Conservation (phyloP, 2,888 invertebrate genomes). For the Busseola fusca region DNA sequence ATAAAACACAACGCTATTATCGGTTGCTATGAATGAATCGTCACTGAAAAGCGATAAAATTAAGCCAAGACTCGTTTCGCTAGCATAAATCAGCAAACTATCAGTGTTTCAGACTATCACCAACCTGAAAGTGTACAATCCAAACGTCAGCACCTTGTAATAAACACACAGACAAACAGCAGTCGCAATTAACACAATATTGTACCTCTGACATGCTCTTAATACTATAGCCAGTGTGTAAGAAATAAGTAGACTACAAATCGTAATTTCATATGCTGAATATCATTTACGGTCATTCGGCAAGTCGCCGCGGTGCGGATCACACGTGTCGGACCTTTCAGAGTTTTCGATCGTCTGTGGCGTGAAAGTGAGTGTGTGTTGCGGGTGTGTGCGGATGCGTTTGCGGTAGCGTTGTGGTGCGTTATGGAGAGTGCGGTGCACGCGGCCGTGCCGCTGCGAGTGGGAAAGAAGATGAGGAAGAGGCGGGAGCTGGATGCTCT, state of each 20-base stretch:
- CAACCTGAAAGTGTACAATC: slow-evolving; percentile 13
- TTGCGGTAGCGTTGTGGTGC: slow-evolving; percentile 77
- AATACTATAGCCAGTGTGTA: slow-evolving; percentile 52
- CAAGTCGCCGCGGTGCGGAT: slow-evolving; percentile 66
- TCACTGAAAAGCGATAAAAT: slow-evolving; percentile 40
- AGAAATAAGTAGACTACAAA: slow-evolving; percentile 54
- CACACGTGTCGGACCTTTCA: slow-evolving; percentile 70
- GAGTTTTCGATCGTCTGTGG: slow-evolving; percentile 51
- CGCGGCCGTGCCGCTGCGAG: slow-evolving; percentile 90
- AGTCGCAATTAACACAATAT: slow-evolving; percentile 44
- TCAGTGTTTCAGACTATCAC: slow-evolving; percentile 5
- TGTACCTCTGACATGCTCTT: slow-evolving; percentile 57
- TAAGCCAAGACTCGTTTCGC: slow-evolving; percentile 33
- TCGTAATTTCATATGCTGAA: slow-evolving; percentile 65
- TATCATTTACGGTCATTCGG: slow-evolving; percentile 74
- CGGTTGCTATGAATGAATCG: slow-evolving; percentile 30
- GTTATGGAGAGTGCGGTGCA: slow-evolving; percentile 89
- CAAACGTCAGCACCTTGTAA: slow-evolving; percentile 2
- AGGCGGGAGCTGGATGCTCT: slow-evolving; percentile 93
- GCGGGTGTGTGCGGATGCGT: slow-evolving; percentile 77
- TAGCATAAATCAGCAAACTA: slow-evolving; percentile 8
- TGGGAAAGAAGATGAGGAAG: slow-evolving; percentile 93
- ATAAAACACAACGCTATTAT: slow-evolving; percentile 43
- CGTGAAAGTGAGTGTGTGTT: slow-evolving; percentile 67
- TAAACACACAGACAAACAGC: slow-evolving; percentile 56